Conservation (phyloP, 2,888 invertebrate species). For the Caenorhabditis sp. region DNA sequence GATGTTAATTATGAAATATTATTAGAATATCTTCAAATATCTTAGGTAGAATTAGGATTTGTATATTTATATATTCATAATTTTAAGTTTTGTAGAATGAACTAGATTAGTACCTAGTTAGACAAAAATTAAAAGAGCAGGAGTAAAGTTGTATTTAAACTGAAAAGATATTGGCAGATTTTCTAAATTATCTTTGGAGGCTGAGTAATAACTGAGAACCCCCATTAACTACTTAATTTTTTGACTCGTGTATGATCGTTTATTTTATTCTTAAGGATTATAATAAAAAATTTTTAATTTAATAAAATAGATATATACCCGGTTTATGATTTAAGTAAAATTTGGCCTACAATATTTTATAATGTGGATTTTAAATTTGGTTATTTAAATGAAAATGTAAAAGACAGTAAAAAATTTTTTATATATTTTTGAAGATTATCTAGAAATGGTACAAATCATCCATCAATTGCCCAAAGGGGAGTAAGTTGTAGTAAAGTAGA, state of each 20-base stretch:
- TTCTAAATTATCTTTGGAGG: slow-evolving; percentile 63
- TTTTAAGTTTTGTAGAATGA: slow-evolving; percentile 56
- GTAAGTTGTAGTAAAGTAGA: slow-evolving; percentile 67
- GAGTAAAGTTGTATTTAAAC: slow-evolving; percentile 64
- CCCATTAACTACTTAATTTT: slow-evolving; percentile 59
- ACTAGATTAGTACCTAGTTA: slow-evolving; percentile 62
- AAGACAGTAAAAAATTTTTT: slow-evolving; percentile 60
- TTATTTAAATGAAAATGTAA: slow-evolving; percentile 53
- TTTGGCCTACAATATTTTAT: slow-evolving; percentile 58
- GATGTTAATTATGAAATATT: slow-evolving; percentile 47
- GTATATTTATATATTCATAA: slow-evolving; percentile 37
- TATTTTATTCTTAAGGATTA: slow-evolving; percentile 62
- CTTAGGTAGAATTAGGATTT: slow-evolving; percentile 50
- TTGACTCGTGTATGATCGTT: slow-evolving; percentile 61
- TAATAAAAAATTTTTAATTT: slow-evolving; percentile 55
- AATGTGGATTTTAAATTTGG: slow-evolving; percentile 47
- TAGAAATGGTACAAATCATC: slow-evolving; percentile 63
- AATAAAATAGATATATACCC: slow-evolving; percentile 62
- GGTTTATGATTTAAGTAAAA: slow-evolving; percentile 53
- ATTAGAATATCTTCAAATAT: slow-evolving; percentile 29
- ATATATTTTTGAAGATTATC: slow-evolving; percentile 61
- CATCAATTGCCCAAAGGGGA: slow-evolving; percentile 63
- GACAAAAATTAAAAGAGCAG: slow-evolving; percentile 59
- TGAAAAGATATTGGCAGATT: slow-evolving; percentile 63
- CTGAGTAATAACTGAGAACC: slow-evolving; percentile 60